Conservation (phyloP, 2,888 invertebrate species). For the Dysmachus trigonus region DNA sequence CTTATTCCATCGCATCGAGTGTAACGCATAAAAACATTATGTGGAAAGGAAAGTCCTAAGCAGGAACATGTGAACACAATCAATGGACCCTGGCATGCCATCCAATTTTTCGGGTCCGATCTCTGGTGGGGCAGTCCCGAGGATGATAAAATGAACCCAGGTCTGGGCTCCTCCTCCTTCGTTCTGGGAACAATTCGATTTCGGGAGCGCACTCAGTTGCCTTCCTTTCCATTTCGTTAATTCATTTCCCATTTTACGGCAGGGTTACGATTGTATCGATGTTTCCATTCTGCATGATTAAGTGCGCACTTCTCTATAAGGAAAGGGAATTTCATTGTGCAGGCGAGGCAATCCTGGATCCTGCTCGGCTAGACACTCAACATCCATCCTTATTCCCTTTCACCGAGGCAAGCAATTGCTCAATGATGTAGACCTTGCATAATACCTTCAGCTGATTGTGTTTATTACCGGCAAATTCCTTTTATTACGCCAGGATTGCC, state of each 20-base stretch:
- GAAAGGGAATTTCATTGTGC: not conserved
- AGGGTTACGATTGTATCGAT: slow-evolving; percentile 1
- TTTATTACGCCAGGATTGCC: not conserved
- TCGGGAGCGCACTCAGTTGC: not conserved
- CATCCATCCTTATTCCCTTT: not conserved
- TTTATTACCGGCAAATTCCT: slow-evolving; percentile 5
- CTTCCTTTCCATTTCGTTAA: slow-evolving; percentile 34
- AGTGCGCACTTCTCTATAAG: not conserved
- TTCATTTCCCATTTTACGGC: slow-evolving; percentile 20
- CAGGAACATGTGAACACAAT: slow-evolving; percentile 1
- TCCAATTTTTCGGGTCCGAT: slow-evolving; percentile 7
- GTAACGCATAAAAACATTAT: slow-evolving; percentile 3
- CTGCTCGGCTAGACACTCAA: too few species aligned
- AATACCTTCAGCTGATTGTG: not conserved
- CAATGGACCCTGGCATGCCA: not conserved
- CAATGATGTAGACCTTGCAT: not conserved
- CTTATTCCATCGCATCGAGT: not conserved
- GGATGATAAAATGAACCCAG: not conserved
- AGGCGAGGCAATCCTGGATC: too few species aligned
- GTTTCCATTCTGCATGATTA: slow-evolving; percentile 19
- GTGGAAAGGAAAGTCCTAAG: not conserved
- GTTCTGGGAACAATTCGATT: slow-evolving; percentile 12
- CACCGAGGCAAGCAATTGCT: not conserved
- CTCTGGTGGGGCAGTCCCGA: not conserved
- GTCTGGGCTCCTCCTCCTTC: not conserved